Base-by-base conservation (phyloP, 30 jellyfish, hydroid and myxozoan species). In the Aurelia coerulea region DNA sequence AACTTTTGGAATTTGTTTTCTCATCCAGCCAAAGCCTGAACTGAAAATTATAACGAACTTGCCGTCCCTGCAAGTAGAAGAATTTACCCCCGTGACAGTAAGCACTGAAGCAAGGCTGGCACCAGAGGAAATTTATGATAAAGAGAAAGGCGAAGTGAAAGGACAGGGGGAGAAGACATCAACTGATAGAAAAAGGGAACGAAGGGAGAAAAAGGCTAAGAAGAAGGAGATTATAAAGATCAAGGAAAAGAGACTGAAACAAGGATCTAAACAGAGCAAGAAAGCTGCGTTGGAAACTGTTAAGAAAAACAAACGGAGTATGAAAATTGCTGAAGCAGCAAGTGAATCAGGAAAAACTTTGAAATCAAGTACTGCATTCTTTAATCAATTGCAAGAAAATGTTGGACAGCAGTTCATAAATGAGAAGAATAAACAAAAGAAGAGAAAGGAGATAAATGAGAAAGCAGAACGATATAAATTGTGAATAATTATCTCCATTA, bases 51-150 rank as follows among this genome's bases (percentile, higher is more conserved):
- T 95, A 13, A 56, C 99, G 32, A 95, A 95, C 83, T 78, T 90
- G 65, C 98, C 97, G 0, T 90, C 99, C 8, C 62, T 95, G 29
- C 97, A 84, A 50, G 82, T 95, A 76, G 99, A 95, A 72, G 99
- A 95, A 68, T 65, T 65, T 50, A 87, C 97, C 10, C 99, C 99
- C 33, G 90, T 88, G 16, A 86, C 96, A 7, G 89, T 88, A 75
- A 90, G 97, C 67, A 79, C 74, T 15, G 88, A 64, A 33, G 54
- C 58, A n/a, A 65, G 50, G 78, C 59, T 83, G 34, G 97, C 95
- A 62, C 97, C 95, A 18, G 95, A 90, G 62, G 97, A 90, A 58
- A 69, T 90, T 15, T 62, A 81, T 67, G 85, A 75, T 56, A 90
- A 84, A 35, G 65, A 54, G 68, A 77, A 66, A n/a, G 68, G 68